Conservation (phyloP, 2,888 invertebrate species). For the Lasius platythorax region DNA sequence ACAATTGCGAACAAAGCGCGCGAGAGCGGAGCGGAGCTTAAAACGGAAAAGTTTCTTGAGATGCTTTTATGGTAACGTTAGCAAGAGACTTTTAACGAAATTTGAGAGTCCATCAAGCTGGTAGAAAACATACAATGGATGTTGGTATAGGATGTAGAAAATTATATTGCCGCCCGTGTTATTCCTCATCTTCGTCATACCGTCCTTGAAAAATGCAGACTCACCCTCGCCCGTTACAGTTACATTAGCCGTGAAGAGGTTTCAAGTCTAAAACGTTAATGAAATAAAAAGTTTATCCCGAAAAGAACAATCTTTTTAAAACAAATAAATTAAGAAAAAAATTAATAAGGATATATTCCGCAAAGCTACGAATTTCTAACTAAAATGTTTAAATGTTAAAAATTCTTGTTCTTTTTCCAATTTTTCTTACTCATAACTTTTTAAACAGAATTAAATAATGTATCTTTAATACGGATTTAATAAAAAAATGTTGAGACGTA, state of each 20-base stretch:
- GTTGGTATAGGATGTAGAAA: conserved; percentile 63
- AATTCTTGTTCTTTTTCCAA: not conserved
- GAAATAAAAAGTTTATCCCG: not conserved
- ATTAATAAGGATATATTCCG: not conserved
- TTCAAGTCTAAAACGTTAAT: conserved; percentile 10
- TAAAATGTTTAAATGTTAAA: not conserved
- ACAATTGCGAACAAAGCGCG: not conserved
- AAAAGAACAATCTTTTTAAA: not conserved
- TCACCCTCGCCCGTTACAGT: conserved; percentile 29
- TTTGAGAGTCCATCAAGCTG: conserved; percentile 78
- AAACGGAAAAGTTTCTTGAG: conserved; percentile 37
- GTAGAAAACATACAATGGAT: conserved; percentile 61
- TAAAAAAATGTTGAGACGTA: not conserved
- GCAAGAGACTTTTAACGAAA: conserved; percentile 78
- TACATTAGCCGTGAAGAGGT: conserved; percentile 52
- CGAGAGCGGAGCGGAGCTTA: conserved; percentile 12
- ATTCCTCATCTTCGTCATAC: conserved; percentile 57
- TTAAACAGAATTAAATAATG: not conserved
- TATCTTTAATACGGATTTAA: not conserved
- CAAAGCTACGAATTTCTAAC: not conserved
- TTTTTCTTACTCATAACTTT: not conserved
- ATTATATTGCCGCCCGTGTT: conserved; percentile 69
- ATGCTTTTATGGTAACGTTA: conserved; percentile 63
- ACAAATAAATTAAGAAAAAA: not conserved
- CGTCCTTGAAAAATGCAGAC: conserved; percentile 63